Percentiles rank a stretch among this genome's conserved stretches.
Evolutionary conservation across 2,113 vertebrate species (phyloP).

Genomic region (Gymnorhina tibicen): DNA sequence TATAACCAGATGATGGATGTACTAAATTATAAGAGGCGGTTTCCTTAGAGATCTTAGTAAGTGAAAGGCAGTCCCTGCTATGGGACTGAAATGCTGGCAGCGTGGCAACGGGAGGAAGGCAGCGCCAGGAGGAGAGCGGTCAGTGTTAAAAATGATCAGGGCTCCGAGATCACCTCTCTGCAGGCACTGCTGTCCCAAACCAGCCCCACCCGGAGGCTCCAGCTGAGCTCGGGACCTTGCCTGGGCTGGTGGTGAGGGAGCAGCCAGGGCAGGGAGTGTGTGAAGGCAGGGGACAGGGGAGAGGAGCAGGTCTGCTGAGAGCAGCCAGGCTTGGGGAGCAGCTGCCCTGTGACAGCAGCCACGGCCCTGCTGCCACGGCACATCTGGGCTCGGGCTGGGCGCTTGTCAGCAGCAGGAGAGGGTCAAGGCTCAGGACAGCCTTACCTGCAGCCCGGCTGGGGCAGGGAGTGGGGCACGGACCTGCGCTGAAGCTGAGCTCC

Average conservation of each 20-base stretch:
- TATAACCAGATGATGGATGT: neutral
- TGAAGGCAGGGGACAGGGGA: neutral
- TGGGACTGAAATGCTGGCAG: neutral
- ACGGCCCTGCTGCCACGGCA: neutral
- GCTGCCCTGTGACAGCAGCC: neutral
- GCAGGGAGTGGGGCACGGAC: neutral
- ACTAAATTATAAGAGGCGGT: neutral
- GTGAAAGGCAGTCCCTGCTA: neutral
- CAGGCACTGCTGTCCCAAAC: neutral
- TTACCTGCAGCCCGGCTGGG: neutral
- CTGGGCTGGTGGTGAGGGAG: neutral
- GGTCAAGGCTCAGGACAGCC: neutral
- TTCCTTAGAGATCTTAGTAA: neutral
- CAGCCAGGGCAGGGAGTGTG: neutral
- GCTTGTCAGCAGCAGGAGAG: neutral
- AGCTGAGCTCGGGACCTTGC: neutral
- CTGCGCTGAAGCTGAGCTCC: neutral
- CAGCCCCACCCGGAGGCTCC: neutral
- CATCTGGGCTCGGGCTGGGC: neutral
- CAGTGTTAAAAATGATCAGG: neutral
- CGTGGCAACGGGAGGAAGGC: neutral
- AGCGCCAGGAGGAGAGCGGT: neutral
- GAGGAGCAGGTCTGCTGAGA: neutral
- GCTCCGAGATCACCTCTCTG: too few species aligned
- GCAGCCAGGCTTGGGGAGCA: neutral